Evolutionary conservation across 2,797 vertebrate genomes (phyloP).

Genomic region (Coranthus polyacanthus): DNA sequence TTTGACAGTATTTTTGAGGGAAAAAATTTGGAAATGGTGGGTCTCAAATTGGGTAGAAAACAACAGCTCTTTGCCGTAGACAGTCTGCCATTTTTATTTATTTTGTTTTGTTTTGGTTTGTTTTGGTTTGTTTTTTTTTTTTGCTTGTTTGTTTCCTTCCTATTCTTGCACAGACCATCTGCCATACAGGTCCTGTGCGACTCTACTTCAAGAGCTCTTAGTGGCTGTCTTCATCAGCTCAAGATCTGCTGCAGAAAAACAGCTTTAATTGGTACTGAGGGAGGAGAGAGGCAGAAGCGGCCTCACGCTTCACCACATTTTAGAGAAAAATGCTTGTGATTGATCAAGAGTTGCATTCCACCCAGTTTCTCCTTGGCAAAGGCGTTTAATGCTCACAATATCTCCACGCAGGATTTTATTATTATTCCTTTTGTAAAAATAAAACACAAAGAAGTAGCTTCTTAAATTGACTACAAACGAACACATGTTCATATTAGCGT

Average conservation of each 20-base stretch:
- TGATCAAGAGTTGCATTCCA: constrained; percentile 52
- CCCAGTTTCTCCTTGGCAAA: constrained; percentile 18
- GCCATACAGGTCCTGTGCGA: constrained; percentile 76
- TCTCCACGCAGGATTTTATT: constrained; percentile 5
- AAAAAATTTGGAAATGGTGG: constrained; percentile 62
- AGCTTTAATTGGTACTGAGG: constrained; percentile 84
- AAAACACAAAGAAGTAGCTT: constrained; percentile 1
- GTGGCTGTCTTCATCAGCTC: constrained; percentile 79
- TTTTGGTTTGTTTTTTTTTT: constrained; percentile 11
- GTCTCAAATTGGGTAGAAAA: constrained; percentile 73
- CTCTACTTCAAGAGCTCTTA: constrained; percentile 80
- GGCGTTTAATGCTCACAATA: constrained; percentile 25
- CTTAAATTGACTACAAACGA: constrained; percentile 19
- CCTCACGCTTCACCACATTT: constrained; percentile 52
- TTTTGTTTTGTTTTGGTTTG: constrained; percentile 4
- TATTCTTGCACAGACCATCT: constrained; percentile 79
- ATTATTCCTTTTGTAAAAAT: constrained; percentile 13
- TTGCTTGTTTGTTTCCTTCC: constrained; percentile 75
- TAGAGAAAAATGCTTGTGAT: constrained; percentile 40
- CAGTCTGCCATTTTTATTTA: constrained; percentile 65
- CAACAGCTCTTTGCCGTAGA: constrained; percentile 62
- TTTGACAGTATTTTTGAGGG: constrained; percentile 67
- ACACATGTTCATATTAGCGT: constrained; percentile 32
- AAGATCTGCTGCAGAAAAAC: constrained; percentile 79
- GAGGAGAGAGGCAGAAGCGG: constrained; percentile 61